A percentile compares a stretch with the other conserved stretches of the same genome.
These are phyloP conservation scores for Dinothrombium tinctorium DNA, from an alignment of 1,140 invertebrate genomes.

Conservation along the genomic window DNA sequence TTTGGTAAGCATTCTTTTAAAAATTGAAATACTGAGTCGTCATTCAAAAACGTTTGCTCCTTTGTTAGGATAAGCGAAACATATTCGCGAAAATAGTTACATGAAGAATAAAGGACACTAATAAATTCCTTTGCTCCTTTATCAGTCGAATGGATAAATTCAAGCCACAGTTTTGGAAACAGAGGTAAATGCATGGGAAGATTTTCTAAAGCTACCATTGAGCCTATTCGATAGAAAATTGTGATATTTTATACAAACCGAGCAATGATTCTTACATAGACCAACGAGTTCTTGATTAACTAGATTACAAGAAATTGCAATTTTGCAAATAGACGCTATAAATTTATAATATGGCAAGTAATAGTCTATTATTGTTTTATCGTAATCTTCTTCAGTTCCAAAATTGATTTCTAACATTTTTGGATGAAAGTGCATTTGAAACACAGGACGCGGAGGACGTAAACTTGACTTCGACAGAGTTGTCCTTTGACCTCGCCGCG, in stretches of 20 bases:
- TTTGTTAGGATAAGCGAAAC: slow-evolving; percentile 51
- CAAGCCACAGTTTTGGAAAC: slow-evolving; percentile 61
- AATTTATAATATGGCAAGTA: slow-evolving; percentile 58
- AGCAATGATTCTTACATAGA: slow-evolving; percentile 27
- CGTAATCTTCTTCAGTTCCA: slow-evolving; percentile 52
- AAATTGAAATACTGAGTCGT: slow-evolving; percentile 8
- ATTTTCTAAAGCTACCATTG: slow-evolving; percentile 61
- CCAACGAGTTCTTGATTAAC: slow-evolving; percentile 50
- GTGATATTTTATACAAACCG: neutral
- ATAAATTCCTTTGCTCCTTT: slow-evolving; percentile 20
- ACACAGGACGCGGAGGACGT: slow-evolving; percentile 46
- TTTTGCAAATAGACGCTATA: slow-evolving; percentile 60
- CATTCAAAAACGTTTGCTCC: slow-evolving; percentile 27
- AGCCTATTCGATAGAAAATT: slow-evolving; percentile 21
- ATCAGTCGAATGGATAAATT: slow-evolving; percentile 40
- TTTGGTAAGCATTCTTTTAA: slow-evolving; percentile 18
- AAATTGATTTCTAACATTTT: slow-evolving; percentile 35
- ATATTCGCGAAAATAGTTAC: slow-evolving; percentile 52
- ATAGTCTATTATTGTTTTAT: slow-evolving; percentile 44
- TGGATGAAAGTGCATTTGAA: slow-evolving; percentile 61
- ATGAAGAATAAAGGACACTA: slow-evolving; percentile 40
- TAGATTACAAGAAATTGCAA: slow-evolving; percentile 55
- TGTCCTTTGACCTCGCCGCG: slow-evolving; percentile 31
- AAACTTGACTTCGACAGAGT: slow-evolving; percentile 32
- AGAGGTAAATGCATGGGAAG: slow-evolving; percentile 52